Evolutionary conservation across 2,113 vertebrate genomes (phyloP).

Genomic region (Laticauda colubrina): DNA sequence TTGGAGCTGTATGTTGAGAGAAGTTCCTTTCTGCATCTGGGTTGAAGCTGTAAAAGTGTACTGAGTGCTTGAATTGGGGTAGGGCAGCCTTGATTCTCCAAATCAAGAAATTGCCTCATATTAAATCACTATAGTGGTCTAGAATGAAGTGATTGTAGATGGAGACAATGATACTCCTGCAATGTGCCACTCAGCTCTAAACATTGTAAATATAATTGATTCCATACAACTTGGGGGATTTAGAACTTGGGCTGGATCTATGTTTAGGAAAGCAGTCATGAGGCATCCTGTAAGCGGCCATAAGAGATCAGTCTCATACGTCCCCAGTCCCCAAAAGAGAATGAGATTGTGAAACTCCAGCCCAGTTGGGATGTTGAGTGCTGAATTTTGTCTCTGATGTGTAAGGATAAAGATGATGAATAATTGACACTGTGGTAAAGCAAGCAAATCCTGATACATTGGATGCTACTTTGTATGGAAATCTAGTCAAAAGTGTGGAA

Average conservation of each 20-base stretch:
- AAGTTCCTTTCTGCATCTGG: not conserved
- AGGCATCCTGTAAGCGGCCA: not conserved
- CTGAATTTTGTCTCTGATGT: not conserved
- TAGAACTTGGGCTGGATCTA: not conserved
- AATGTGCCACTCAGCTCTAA: not conserved
- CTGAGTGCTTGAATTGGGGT: not conserved
- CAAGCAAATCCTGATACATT: not conserved
- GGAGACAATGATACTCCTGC: not conserved
- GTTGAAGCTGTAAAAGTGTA: not conserved
- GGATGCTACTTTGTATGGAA: not conserved
- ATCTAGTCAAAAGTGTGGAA: not conserved
- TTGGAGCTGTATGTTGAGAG: not conserved
- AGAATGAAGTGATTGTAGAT: not conserved
- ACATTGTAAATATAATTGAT: not conserved
- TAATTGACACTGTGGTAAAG: not conserved
- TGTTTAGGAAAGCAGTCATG: not conserved
- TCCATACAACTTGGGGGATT: not conserved
- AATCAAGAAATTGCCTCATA: not conserved
- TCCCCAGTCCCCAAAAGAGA: not conserved
- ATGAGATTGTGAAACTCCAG: not conserved
- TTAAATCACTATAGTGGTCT: not conserved
- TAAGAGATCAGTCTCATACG: not conserved
- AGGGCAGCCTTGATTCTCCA: not conserved
- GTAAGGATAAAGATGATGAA: not conserved
- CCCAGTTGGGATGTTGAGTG: not conserved